A percentile compares a stretch with the other conserved stretches of the same genome.
These are phyloP conservation scores for Rhincodon typus DNA, from an alignment of 2,797 vertebrate species.

Conservation along the genomic window DNA sequence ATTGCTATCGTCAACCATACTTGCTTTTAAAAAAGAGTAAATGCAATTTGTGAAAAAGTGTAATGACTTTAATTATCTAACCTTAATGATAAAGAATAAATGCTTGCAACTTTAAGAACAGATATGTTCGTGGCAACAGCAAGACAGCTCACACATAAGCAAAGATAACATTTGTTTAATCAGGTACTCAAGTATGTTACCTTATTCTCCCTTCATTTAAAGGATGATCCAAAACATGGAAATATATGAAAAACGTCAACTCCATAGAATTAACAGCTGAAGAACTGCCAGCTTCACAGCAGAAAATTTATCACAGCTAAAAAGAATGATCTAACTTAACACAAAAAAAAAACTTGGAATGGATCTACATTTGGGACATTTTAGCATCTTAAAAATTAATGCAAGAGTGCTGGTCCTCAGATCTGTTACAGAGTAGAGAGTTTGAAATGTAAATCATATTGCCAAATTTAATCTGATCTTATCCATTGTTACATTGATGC, in stretches of 20 bases:
- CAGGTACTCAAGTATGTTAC: not conserved
- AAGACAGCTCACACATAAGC: not conserved
- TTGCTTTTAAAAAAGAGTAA: not conserved
- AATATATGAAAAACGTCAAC: too few relatives aligned
- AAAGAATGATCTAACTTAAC: too few relatives aligned
- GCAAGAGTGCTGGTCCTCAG: not conserved
- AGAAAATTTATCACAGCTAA: too few relatives aligned
- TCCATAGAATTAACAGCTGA: not conserved
- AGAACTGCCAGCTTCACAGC: not conserved
- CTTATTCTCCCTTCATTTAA: too few relatives aligned
- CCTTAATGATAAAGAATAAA: not conserved
- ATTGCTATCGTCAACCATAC: not conserved
- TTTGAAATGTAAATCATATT: not conserved
- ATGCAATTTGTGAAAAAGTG: not conserved
- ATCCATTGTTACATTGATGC: not conserved
- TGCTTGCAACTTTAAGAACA: not conserved
- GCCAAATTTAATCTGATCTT: not conserved
- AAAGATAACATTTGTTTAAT: not conserved
- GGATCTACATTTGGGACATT: not conserved
- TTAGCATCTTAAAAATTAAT: not conserved
- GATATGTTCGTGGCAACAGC: not conserved
- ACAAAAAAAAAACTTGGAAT: not conserved
- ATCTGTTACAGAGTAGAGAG: not conserved
- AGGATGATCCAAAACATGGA: too few relatives aligned
- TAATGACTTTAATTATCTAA: not conserved